phyloP scores from a whole-genome alignment of 2,888 invertebrate species.

The Tortricodes alternella region DNA sequence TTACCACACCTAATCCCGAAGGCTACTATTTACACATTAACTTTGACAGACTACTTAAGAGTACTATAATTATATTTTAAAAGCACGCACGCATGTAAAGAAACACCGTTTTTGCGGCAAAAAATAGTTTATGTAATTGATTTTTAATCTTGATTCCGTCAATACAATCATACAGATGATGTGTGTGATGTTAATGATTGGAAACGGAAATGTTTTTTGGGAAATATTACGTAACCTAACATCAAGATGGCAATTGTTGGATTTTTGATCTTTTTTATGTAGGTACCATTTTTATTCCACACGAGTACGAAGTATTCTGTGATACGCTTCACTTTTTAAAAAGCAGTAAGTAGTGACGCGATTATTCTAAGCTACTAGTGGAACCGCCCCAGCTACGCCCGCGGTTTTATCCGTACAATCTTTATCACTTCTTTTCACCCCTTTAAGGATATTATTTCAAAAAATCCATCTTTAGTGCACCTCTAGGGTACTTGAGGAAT shows the following conservation, averaged over 20 bases:
- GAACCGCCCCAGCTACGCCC: no score
- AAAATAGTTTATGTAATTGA: slow-evolving; percentile 67
- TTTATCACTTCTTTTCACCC: no score
- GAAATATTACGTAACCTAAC: not conserved
- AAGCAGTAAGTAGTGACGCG: no score
- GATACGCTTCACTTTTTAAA: no score
- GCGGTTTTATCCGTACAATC: no score
- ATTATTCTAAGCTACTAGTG: no score
- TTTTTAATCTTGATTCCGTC: slow-evolving; percentile 60
- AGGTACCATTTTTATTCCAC: not conserved
- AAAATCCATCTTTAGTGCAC: no score
- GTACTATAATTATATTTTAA: slow-evolving; percentile 73
- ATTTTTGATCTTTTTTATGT: not conserved
- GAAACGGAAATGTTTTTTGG: slow-evolving; percentile 15
- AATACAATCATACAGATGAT: slow-evolving; percentile 63
- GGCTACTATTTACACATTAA: slow-evolving; percentile 80
- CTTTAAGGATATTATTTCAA: no score
- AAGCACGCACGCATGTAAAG: slow-evolving; percentile 63
- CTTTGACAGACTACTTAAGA: slow-evolving; percentile 77
- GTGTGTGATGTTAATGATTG: slow-evolving; percentile 35
- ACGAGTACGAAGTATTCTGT: no score
- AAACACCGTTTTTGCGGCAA: slow-evolving; percentile 50
- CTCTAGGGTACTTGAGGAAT: no score
- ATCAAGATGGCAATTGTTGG: not conserved
- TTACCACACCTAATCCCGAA: slow-evolving; percentile 54